phyloP scores from a whole-genome alignment of 2,888 invertebrate genomes.

The Blera fallax region DNA sequence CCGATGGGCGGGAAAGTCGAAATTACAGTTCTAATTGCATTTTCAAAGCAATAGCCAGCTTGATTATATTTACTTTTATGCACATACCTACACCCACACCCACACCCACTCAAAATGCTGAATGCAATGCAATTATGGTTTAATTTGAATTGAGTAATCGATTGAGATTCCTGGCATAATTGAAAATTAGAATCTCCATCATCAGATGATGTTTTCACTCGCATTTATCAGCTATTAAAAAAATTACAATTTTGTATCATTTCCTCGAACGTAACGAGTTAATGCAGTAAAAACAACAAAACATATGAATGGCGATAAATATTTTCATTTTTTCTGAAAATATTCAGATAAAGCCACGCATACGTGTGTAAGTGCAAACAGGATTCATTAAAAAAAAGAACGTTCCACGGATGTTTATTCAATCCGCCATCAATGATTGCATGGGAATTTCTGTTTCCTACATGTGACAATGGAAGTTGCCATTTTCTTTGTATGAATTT shows the following conservation, averaged over 20 bases:
- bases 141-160: not conserved
- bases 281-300: not conserved
- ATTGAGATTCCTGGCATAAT: not conserved
- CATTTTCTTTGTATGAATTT: not conserved
- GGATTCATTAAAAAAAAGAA: too few species aligned
- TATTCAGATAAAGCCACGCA: not conserved
- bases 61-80: not conserved
- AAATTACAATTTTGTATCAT: not conserved
- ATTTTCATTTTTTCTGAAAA: too few species aligned
- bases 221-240: too few species aligned
- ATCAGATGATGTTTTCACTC: too few species aligned
- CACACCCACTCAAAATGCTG: too few species aligned
- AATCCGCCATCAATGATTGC: not conserved
- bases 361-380: too few species aligned
- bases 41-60: not conserved
- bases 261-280: not conserved
- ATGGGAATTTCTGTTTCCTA: not conserved
- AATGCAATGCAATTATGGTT: not conserved
- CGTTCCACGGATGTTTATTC: not conserved
- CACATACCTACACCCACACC: not conserved
- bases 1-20: not conserved
- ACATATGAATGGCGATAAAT: too few species aligned
- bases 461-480: not conserved
- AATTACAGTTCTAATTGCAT: conserved; percentile 11
- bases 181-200: not conserved